Base-by-base conservation (phyloP, 1,140 invertebrate genomes). In the Drosophila equinoxialis region DNA sequence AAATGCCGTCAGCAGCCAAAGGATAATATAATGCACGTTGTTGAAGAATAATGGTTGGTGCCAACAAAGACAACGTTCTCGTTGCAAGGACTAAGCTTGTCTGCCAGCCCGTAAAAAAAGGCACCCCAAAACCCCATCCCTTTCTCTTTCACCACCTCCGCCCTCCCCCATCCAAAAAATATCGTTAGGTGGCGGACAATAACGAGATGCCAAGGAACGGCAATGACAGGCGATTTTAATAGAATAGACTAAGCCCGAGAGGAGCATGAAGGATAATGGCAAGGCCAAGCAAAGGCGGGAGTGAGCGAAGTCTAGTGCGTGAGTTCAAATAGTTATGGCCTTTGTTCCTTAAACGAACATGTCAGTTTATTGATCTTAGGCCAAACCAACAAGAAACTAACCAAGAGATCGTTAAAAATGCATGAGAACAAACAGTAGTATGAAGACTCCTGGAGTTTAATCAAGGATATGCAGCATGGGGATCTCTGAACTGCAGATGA, bases 21-120 rank as follows among this genome's bases (percentile, higher is more conserved):
- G 83, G 84, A 87, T 89, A 87, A 87, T 87, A 90, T 87, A 87
- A 87, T 87, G 83, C 84, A 87, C 79, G 83, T 83, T 87, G 84
- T 83, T 83, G 83, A 87, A 87, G 84, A 87, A 89, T 87, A 87
- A 87, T 87, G 83, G 83, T 89, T 81, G 70, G 60, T 79, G 73
- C 80, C 80, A 59, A 85, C 75, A 51, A 87, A 87, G 83, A 86
- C 83, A 87, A 85, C 81, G 78, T 70, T 78, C 71, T 77, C 58
- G 57, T 63, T 70, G 82, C 71, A 61, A 80, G 60, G 73, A 68
- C 74, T 74, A 74, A 83, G 84, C 74, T 80, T 84, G 77, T 77
- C 80, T 84, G 84, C 65, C 79, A 81, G 71, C 51, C 63, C 41
- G 14, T 45, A 68, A 58, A 39, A 30, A 30, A 30, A 30, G 33